Evolutionary conservation across 2,888 invertebrate genomes (phyloP), one percentile per base, ranked within the genome.

Genomic region (Ormyrus pomaceus): DNA sequence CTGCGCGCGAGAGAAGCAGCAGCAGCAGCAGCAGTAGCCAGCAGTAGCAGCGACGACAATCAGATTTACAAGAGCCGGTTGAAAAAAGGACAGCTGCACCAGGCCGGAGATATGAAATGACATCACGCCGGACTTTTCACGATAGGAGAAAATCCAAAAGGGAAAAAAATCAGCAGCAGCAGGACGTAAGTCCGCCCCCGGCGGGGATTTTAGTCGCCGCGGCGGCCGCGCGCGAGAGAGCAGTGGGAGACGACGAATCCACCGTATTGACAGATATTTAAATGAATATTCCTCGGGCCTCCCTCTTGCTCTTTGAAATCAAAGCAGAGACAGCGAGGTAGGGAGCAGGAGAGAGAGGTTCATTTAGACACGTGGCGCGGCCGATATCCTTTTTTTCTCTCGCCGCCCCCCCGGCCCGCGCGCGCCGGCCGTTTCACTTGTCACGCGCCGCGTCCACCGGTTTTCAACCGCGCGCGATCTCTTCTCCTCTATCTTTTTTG

Each of bases 181-280:
- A 13, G 19, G 48, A 73, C 68, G 72, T 78, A 78, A 73, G 78
- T 78, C 66, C 72, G 55, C 72, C 72, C 55, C 34, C 65, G 46
- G 55, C 10, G 9, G 48, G 53, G 51, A 59, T 46, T 58, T 45
- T 45, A 6, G 50, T 34, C 34, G 34, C 34, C 34, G 34, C 34
- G 34, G 34, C 34, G 34, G 34, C 34, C 34, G 34, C 34, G 19
- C 13, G 19, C 34, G 34, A 34, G 34, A 4, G 34, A 4, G 34
- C 4, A 34, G 34, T 34, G 34, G 34, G 55, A 34, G 69, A n/a
- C 48, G 34, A 45, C 34, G 53, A 48, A 11, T 48, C 34, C 34
- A 6, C 53, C 66, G 84, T 90, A 90, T 90, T 87, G 90, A 89
- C 90, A 90, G 89, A 87, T 89, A 89, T 90, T 89, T 89, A 89